Evolutionary conservation across 2,113 vertebrate species (phyloP).

Genomic region (Corythoichthys haematopterus): DNA sequence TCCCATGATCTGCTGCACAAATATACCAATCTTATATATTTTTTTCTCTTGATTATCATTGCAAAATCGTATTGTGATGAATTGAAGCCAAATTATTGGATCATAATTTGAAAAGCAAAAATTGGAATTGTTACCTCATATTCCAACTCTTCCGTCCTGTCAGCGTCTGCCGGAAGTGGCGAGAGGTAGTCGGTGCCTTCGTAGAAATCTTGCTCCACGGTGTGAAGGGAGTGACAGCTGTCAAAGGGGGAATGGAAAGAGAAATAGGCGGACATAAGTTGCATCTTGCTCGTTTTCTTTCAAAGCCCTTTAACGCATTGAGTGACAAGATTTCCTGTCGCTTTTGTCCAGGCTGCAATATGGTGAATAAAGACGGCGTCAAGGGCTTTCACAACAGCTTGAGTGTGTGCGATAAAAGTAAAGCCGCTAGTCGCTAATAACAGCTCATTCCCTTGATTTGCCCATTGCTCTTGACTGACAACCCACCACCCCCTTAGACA

Average conservation of each 20-base stretch:
- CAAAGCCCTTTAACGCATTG: conserved; percentile 19
- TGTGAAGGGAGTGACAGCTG: conserved; percentile 94
- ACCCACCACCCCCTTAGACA: not conserved
- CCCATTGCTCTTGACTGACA: conserved; percentile 53
- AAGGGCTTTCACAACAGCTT: conserved; percentile 44
- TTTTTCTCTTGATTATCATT: not conserved
- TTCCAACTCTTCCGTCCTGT: conserved; percentile 90
- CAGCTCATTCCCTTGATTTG: conserved; percentile 47
- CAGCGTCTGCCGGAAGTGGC: conserved; percentile 80
- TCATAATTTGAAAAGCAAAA: not conserved
- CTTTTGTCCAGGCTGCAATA: conserved; percentile 47
- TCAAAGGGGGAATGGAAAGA: conserved; percentile 36
- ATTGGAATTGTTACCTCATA: conserved; percentile 83
- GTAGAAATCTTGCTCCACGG: conserved; percentile 87
- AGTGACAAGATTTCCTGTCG: conserved; percentile 41
- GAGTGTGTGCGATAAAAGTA: conserved; percentile 50
- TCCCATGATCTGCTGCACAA: too few relatives aligned
- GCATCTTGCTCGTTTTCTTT: conserved; percentile 22
- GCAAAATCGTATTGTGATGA: not conserved
- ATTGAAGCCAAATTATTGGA: not conserved
- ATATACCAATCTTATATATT: not conserved
- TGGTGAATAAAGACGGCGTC: conserved; percentile 59
- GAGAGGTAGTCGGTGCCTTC: conserved; percentile 89
- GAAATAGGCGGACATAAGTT: conserved; percentile 16
- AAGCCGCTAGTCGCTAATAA: conserved; percentile 56